Percentiles rank a stretch among this genome's conserved stretches.
Evolutionary conservation across 2,888 invertebrate genomes (phyloP).

Genomic region (Philonicus albiceps): DNA sequence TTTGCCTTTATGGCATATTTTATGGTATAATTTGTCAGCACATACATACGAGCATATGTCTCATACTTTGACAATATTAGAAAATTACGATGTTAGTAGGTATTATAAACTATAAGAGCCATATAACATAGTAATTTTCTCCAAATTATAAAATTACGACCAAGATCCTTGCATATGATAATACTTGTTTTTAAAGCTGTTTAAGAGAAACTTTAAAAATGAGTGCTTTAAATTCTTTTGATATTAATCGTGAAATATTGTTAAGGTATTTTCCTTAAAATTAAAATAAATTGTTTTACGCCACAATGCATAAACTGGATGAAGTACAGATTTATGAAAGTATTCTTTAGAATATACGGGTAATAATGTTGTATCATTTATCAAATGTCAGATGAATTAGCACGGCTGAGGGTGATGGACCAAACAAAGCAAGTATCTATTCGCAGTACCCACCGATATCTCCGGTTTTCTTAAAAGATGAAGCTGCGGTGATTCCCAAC

Average conservation of each 20-base stretch:
- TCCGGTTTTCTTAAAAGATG: neutral
- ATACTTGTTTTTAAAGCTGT: neutral
- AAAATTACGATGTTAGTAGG: too few species aligned
- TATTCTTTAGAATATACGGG: neutral
- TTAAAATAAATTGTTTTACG: neutral
- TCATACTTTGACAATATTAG: too few species aligned
- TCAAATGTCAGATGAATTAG: conserved; percentile 20
- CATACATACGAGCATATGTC: too few species aligned
- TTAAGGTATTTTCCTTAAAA: neutral
- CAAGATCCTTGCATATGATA: neutral
- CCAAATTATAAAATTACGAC: too few species aligned
- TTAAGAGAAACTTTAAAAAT: neutral
- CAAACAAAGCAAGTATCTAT: conserved; percentile 4
- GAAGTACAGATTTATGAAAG: neutral
- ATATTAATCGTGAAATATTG: neutral
- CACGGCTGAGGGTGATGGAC: neutral
- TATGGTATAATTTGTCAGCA: too few species aligned
- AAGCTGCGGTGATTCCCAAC: neutral
- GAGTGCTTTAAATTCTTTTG: neutral
- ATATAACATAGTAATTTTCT: too few species aligned
- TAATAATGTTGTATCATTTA: neutral
- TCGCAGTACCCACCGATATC: neutral
- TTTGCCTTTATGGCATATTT: too few species aligned
- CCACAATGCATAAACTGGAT: neutral
- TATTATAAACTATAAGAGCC: too few species aligned